Conservation (phyloP, 2,113 vertebrate species). For the Pteropus alecto region DNA sequence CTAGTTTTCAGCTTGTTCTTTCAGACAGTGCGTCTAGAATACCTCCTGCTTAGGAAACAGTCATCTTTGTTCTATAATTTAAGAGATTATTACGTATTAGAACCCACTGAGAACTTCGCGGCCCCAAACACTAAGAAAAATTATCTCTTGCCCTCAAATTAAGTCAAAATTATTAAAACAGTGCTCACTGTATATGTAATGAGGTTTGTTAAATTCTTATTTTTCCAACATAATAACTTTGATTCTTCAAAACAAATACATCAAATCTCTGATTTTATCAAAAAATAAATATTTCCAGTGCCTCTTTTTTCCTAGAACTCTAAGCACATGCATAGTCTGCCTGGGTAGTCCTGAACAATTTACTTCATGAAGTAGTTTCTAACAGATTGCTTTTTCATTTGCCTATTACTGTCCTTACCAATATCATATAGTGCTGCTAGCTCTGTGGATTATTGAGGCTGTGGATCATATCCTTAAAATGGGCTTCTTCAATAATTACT, state of each 20-base stretch:
- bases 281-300: not conserved
- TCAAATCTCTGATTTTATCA: not conserved
- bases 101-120: not conserved
- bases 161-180: not conserved
- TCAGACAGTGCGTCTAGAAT: not conserved
- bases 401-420: not conserved
- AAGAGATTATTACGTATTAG: not conserved
- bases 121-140: not conserved
- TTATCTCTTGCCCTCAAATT: not conserved
- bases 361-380: not conserved
- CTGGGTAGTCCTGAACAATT: not conserved
- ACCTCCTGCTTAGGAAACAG: not conserved
- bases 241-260: not conserved
- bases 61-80: not conserved
- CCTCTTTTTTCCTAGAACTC: not conserved
- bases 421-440: not conserved
- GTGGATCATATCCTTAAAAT: not conserved
- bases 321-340: not conserved
- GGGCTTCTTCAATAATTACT: not conserved
- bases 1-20: not conserved
- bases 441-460: not conserved
- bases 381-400: not conserved
- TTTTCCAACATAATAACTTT: not conserved
- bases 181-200: not conserved
- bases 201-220: not conserved